phyloP scores from a whole-genome alignment of 2,888 invertebrate genomes.

The Mimumesa dahlbomi region DNA sequence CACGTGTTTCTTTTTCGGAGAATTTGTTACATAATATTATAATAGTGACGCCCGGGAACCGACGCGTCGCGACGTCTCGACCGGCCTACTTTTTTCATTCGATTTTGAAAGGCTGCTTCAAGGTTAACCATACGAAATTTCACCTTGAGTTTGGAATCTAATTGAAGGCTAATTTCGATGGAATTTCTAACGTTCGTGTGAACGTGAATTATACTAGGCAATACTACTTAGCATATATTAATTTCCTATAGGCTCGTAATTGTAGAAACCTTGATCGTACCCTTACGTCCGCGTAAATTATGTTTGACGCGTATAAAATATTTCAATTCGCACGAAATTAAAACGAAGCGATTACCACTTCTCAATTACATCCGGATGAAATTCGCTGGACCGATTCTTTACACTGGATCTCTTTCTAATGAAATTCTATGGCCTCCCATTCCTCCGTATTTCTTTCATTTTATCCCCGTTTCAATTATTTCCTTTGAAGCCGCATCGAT shows the following conservation, averaged over 20 bases:
- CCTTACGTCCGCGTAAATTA: no score
- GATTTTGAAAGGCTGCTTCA: conserved; percentile 31
- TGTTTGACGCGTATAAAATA: no score
- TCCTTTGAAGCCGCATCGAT: conserved; percentile 6
- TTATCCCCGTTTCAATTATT: conserved; percentile 5
- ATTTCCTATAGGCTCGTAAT: no score
- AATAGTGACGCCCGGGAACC: no score
- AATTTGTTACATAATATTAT: no score
- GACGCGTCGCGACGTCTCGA: conserved; percentile 15
- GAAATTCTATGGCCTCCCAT: conserved; percentile 26
- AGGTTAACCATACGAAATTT: conserved; percentile 27
- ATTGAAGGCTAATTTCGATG: neutral
- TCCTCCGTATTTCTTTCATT: neutral
- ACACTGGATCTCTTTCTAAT: conserved; percentile 27
- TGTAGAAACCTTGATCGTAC: no score
- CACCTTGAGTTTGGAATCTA: conserved; percentile 19
- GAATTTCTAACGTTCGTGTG: no score
- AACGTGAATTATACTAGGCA: no score
- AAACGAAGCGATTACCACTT: neutral
- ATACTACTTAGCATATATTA: no score
- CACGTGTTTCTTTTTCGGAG: no score
- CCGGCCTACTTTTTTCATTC: conserved; percentile 38
- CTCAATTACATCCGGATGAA: conserved; percentile 14
- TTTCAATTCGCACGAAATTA: neutral
- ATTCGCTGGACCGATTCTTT: conserved; percentile 13